Conservation (phyloP, 2,888 invertebrate species). For the Osmoderma eremita region DNA sequence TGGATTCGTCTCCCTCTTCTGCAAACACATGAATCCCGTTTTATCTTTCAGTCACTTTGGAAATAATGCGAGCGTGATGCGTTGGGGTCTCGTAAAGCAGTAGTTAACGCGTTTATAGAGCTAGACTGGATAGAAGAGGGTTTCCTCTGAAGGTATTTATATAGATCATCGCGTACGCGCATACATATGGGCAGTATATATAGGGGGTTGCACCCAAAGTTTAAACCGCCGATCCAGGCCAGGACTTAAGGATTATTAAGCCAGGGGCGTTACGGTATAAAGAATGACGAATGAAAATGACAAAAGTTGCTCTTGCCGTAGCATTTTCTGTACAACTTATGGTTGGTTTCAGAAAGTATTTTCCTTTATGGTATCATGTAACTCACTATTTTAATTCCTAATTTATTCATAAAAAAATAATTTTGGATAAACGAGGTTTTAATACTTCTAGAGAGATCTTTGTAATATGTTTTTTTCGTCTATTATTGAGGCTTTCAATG, state of each 20-base stretch:
- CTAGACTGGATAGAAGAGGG: slow-evolving; percentile 20
- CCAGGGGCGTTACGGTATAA: too few relatives aligned
- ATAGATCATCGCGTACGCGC: slow-evolving; percentile 16
- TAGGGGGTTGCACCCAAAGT: slow-evolving; percentile 4
- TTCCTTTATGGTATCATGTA: too few relatives aligned
- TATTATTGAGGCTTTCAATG: too few relatives aligned
- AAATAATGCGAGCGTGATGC: slow-evolving; percentile 41
- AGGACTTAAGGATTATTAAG: not conserved
- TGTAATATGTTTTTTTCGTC: too few relatives aligned
- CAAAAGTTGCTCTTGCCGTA: too few relatives aligned
- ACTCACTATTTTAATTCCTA: too few relatives aligned
- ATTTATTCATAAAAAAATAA: too few relatives aligned
- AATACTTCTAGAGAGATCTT: too few relatives aligned
- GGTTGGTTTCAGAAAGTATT: too few relatives aligned
- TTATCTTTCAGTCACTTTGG: slow-evolving; percentile 46
- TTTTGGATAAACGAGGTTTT: too few relatives aligned
- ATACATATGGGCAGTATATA: slow-evolving; percentile 4
- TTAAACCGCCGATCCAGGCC: not conserved
- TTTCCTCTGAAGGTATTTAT: slow-evolving; percentile 25
- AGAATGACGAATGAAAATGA: too few relatives aligned
- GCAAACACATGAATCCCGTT: slow-evolving; percentile 43
- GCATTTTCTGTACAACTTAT: too few relatives aligned
- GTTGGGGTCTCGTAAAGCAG: slow-evolving; percentile 33
- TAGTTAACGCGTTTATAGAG: slow-evolving; percentile 35
- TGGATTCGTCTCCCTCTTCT: slow-evolving; percentile 28